Percentiles rank a stretch among this genome's conserved stretches.
phyloP scores from a whole-genome alignment of 2,888 invertebrate genomes.

The Polia nebulosa region DNA sequence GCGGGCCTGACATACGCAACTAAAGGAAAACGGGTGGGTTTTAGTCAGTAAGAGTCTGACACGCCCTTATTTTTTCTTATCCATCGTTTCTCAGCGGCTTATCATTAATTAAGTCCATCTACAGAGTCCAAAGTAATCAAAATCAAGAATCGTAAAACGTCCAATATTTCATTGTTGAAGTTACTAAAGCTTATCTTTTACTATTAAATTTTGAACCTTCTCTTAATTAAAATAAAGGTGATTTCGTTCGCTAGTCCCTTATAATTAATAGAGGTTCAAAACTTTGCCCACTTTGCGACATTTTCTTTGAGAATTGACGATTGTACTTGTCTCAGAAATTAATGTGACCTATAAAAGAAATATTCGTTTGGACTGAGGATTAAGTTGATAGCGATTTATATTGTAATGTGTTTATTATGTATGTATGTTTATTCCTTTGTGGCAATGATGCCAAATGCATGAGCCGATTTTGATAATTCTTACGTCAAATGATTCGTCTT shows the following conservation, averaged over 20 bases:
- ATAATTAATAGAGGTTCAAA: constrained; percentile 61
- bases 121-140: constrained; percentile 23
- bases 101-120: background rate
- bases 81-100: background rate
- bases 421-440: no score
- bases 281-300: constrained; percentile 60
- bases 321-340: constrained; percentile 71
- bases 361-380: constrained; percentile 41
- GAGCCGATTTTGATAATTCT: no score
- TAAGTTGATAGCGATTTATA: constrained; percentile 43
- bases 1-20: no score
- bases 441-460: no score
- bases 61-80: background rate
- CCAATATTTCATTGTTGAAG: constrained; percentile 34
- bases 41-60: no score
- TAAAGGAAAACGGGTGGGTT: no score
- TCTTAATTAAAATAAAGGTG: constrained; percentile 42
- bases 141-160: constrained; percentile 24
- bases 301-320: constrained; percentile 59
- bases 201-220: constrained; percentile 51
- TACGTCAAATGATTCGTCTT: no score
- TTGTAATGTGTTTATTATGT: no score
- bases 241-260: constrained; percentile 38
- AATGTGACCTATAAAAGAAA: constrained; percentile 64
- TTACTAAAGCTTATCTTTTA: constrained; percentile 10